phyloP scores from a whole-genome alignment of 2,797 vertebrate species.

The Leontocebus nigricollis region DNA sequence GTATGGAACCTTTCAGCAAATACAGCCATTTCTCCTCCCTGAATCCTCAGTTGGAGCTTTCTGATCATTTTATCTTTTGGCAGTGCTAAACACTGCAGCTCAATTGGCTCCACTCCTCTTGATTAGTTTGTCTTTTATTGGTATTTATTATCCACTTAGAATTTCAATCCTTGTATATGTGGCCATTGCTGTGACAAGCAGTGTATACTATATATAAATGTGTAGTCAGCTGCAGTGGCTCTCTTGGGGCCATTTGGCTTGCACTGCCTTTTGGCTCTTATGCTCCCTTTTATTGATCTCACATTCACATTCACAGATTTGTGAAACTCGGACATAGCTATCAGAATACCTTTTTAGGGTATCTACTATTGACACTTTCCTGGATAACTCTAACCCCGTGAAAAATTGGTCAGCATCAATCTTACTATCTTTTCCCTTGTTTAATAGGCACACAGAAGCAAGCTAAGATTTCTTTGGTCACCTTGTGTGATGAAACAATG shows the following conservation, averaged over 20 bases:
- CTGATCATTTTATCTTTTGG: constrained; percentile 43
- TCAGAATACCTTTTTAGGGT: neutral
- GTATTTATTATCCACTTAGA: constrained; percentile 2
- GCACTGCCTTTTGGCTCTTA: neutral
- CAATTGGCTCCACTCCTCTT: neutral
- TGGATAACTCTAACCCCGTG: neutral
- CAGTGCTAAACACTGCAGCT: neutral
- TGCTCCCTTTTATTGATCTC: neutral
- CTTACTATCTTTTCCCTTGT: neutral
- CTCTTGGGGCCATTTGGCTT: neutral
- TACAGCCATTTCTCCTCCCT: neutral
- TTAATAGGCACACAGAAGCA: neutral
- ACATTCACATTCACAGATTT: neutral
- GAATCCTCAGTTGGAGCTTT: constrained; percentile 31
- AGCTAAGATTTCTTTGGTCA: neutral
- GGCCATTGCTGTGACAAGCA: constrained; percentile 8
- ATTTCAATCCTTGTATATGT: neutral
- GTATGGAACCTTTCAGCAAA: constrained; percentile 38
- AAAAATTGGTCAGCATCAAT: neutral
- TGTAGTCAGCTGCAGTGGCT: neutral
- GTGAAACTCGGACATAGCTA: neutral
- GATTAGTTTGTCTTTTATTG: neutral
- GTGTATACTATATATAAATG: neutral
- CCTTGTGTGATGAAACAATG: neutral
- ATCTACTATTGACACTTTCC: neutral